phyloP scores from a whole-genome alignment of 2,113 vertebrate species.

The Odobenus rosmarus region DNA sequence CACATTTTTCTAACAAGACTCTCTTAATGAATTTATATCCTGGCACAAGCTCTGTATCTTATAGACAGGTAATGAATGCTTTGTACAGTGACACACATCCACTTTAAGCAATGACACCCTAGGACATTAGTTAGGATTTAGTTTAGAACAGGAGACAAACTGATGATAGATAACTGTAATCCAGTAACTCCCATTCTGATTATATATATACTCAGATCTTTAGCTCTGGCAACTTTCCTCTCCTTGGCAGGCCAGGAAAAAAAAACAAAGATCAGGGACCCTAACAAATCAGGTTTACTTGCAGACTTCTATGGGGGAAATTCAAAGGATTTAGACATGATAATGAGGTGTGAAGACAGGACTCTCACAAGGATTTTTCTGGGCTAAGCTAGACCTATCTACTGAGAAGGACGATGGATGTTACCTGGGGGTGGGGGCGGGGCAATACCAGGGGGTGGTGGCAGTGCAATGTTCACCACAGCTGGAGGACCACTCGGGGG shows the following conservation, averaged over 20 bases:
- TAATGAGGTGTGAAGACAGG: background rate
- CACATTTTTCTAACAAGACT: background rate
- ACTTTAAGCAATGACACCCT: background rate
- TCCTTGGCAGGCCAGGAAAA: background rate
- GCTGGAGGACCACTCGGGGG: constrained; percentile 92
- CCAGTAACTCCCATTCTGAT: background rate
- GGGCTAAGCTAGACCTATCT: background rate
- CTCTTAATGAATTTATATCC: background rate
- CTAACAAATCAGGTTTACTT: background rate
- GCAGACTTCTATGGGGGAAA: background rate
- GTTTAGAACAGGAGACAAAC: background rate
- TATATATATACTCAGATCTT: background rate
- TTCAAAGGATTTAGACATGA: background rate
- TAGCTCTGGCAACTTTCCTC: background rate
- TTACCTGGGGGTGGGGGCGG: constrained; percentile 95
- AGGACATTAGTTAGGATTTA: background rate
- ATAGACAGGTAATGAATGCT: background rate
- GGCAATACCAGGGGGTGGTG: constrained; percentile 93
- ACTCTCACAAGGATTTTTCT: background rate
- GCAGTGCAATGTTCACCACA: constrained; percentile 93
- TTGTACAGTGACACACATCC: background rate
- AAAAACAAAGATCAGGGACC: background rate
- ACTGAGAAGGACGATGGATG: background rate
- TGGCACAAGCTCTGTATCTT: background rate
- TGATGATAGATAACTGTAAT: background rate